Evolutionary conservation across 2,797 vertebrate genomes (phyloP), one percentile per base, ranked within the genome.

Genomic region (Coccyzus lansbergi): DNA sequence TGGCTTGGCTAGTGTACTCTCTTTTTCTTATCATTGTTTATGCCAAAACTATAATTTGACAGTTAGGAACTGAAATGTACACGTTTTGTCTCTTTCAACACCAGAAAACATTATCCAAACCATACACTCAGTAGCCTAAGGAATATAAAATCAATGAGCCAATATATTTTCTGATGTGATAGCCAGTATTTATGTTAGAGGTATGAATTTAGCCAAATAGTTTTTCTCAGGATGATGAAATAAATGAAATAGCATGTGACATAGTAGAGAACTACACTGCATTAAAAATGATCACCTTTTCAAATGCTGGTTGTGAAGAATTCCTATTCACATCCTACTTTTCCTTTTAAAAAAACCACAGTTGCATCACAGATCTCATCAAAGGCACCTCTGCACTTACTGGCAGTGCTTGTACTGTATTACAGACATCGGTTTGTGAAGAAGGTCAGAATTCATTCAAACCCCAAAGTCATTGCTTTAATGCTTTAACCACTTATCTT

Each of bases 401-500:
- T 67, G 72, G 65, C 44, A 91, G 34, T 36, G 28, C 17, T 34
- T 92, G 18, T 76, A 67, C 60, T 88, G 24, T 31, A 21, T 62
- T 79, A 58, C 6, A 75, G 53, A 84, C 88, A 92, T 16, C 38
- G 92, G 28, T 83, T 89, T 79, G 42, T 42, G 58, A 44, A 88
- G 38, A n/a, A 52, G 24, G 52, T 53, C 40, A 42, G 25, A 60
- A 86, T 46, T 52, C 48, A 88, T 70, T 78, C 56, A 90, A 69
- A 93, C n/a, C 17, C 48, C 48, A 60, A 83, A 72, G 56, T 63
- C 48, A 76, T 13, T 74, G 31, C 69, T 96, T 67, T 91, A 89
- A 65, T 91, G 40, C 60, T 75, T 88, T 69, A 90, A 53, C 53
- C 70, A 42, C 74, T 96, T 92, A 64, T 79, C 67, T 95, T 93